Conservation (phyloP, 2,113 vertebrate species). For the Callaeas wilsoni region DNA sequence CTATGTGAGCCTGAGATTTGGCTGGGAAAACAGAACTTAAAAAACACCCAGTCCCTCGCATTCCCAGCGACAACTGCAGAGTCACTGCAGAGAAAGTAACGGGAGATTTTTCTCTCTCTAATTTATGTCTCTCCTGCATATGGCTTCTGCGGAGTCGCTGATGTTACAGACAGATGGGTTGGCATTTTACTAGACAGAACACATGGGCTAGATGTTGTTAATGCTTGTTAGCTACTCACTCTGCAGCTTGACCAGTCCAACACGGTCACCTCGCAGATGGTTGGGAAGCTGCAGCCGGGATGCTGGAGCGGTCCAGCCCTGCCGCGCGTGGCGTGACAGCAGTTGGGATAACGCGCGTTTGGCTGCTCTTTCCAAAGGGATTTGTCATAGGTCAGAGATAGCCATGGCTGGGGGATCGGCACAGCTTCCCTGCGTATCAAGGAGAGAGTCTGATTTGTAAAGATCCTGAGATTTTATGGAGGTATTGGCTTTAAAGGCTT, state of each 20-base stretch:
- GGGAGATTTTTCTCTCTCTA: slow-evolving; percentile 44
- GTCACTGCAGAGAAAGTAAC: background rate
- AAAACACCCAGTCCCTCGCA: background rate
- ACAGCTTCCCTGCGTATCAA: rapidly evolving
- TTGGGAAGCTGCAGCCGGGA: background rate
- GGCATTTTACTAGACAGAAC: slow-evolving; percentile 53
- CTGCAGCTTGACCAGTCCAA: slow-evolving; percentile 42
- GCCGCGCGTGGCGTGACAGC: background rate
- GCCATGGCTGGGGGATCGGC: background rate
- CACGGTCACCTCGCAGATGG: slow-evolving; percentile 24
- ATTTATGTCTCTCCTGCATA: slow-evolving; percentile 54
- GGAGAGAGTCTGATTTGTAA: background rate
- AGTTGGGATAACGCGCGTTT: background rate
- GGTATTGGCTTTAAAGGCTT: background rate
- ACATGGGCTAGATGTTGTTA: slow-evolving; percentile 56
- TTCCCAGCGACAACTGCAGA: background rate
- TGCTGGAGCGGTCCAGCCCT: background rate
- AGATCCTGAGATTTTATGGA: background rate
- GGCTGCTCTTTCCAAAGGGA: background rate
- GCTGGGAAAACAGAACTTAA: background rate
- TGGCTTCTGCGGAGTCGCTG: slow-evolving; percentile 27
- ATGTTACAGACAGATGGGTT: slow-evolving; percentile 60
- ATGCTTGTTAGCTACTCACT: slow-evolving; percentile 44
- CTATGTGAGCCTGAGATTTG: background rate
- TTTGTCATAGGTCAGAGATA: background rate